Evolutionary conservation across 2,113 vertebrate genomes (phyloP).

Genomic region (Sinocyclocheilus anophthalmus): DNA sequence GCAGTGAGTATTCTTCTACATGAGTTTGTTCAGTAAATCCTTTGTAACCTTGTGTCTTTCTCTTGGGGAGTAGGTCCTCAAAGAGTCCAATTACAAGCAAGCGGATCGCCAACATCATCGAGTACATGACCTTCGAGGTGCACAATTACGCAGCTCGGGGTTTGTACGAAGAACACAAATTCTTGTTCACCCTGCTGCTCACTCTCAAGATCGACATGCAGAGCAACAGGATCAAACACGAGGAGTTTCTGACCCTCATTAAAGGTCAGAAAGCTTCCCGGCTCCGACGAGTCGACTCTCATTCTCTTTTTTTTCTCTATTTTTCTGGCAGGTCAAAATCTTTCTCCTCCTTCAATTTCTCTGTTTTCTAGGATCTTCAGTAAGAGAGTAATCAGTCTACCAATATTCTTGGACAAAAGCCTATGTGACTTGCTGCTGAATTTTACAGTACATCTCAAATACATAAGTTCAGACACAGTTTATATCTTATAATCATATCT

Average conservation of each 20-base stretch:
- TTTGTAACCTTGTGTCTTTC: conserved; percentile 13
- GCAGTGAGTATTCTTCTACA: no score
- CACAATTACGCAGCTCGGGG: conserved; percentile 85
- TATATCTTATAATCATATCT: no score
- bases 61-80: conserved; percentile 77
- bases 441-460: no score
- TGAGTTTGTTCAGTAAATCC: no score
- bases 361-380: not conserved
- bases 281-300: not conserved
- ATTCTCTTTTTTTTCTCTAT: not conserved
- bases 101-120: conserved; percentile 88
- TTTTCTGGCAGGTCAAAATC: not conserved
- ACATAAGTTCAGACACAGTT: no score
- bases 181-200: conserved; percentile 91
- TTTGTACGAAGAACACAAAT: conserved; percentile 94
- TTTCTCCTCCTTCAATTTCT: not conserved
- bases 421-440: not conserved
- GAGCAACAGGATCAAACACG: conserved; percentile 84
- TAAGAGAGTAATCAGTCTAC: not conserved
- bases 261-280: conserved; percentile 80
- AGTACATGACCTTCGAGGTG: conserved; percentile 93
- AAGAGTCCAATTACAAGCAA: conserved; percentile 91
- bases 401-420: not conserved
- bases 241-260: conserved; percentile 92
- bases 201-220: conserved; percentile 95